A percentile compares a stretch with the other conserved stretches of the same genome.
These are phyloP conservation scores for Oenanthe melanoleuca DNA, from an alignment of 2,113 vertebrate species.

Conservation along the genomic window DNA sequence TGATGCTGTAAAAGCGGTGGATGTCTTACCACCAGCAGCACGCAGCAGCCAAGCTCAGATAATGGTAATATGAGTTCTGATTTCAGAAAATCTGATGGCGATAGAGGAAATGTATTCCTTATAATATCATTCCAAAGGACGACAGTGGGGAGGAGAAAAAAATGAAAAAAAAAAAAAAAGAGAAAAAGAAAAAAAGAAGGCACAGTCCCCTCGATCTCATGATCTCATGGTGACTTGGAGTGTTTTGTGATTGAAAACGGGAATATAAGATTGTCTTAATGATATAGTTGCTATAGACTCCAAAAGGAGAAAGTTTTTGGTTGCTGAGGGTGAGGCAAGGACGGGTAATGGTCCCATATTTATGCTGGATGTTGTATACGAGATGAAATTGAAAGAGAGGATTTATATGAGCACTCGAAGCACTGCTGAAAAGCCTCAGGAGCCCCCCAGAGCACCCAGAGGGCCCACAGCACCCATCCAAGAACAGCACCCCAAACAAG, in stretches of 20 bases:
- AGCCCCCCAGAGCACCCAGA: neutral
- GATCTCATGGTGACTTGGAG: neutral
- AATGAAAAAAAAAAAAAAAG: neutral
- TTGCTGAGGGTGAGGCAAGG: neutral
- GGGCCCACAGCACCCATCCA: neutral
- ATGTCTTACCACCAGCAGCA: neutral
- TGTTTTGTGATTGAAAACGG: neutral
- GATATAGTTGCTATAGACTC: neutral
- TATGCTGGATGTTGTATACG: neutral
- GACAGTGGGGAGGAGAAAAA: too few species aligned
- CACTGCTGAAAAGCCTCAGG: neutral
- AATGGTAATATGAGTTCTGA: neutral
- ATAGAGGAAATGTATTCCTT: neutral
- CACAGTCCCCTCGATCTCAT: too few species aligned
- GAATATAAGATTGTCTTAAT: neutral
- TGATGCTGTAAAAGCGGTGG: neutral
- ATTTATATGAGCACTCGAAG: neutral
- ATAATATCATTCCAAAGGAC: neutral
- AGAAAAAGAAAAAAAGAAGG: neutral
- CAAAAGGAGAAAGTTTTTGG: neutral
- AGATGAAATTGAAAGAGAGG: neutral
- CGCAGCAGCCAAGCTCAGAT: neutral
- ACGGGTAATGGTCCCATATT: neutral
- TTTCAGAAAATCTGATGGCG: neutral
- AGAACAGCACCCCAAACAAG: neutral